A percentile compares a stretch with the other conserved stretches of the same genome.
Evolutionary conservation across 2,888 invertebrate species (phyloP).

Genomic region (Platycnemis pennipes): DNA sequence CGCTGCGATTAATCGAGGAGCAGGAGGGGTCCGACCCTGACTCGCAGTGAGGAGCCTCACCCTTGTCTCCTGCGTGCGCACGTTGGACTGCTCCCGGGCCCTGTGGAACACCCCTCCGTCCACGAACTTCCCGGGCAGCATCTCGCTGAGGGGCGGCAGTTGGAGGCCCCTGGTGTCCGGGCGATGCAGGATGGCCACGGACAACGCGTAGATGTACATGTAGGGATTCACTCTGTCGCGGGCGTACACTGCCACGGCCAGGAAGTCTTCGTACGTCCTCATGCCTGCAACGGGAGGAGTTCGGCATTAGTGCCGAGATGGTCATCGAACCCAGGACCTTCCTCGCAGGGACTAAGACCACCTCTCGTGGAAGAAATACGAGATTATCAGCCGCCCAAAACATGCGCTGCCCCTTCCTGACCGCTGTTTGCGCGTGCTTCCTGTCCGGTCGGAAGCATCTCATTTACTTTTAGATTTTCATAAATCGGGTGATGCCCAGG

Average conservation of each 20-base stretch:
- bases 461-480: too few relatives aligned
- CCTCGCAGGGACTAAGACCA: too few relatives aligned
- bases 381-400: too few relatives aligned
- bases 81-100: slow-evolving; percentile 86
- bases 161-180: slow-evolving; percentile 86
- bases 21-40: too few relatives aligned
- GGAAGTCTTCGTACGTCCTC: slow-evolving; percentile 86
- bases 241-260: slow-evolving; percentile 86
- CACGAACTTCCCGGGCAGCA: slow-evolving; percentile 91
- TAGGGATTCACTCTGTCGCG: slow-evolving; percentile 89
- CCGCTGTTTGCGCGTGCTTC: too few relatives aligned
- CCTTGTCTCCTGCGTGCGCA: slow-evolving; percentile 74
- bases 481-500: too few relatives aligned
- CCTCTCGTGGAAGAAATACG: too few relatives aligned
- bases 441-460: too few relatives aligned
- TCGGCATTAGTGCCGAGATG: too few relatives aligned
- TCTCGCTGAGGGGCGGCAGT: slow-evolving; percentile 87
- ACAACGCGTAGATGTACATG: slow-evolving; percentile 89
- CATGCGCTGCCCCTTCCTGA: too few relatives aligned
- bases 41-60: not conserved
- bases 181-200: slow-evolving; percentile 88
- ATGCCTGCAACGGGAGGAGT: slow-evolving; percentile 85
- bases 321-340: too few relatives aligned
- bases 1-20: not conserved
- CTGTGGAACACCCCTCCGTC: slow-evolving; percentile 86